Base-by-base conservation (phyloP, 2,888 invertebrate genomes). In the Dinocampus coccinellae region DNA sequence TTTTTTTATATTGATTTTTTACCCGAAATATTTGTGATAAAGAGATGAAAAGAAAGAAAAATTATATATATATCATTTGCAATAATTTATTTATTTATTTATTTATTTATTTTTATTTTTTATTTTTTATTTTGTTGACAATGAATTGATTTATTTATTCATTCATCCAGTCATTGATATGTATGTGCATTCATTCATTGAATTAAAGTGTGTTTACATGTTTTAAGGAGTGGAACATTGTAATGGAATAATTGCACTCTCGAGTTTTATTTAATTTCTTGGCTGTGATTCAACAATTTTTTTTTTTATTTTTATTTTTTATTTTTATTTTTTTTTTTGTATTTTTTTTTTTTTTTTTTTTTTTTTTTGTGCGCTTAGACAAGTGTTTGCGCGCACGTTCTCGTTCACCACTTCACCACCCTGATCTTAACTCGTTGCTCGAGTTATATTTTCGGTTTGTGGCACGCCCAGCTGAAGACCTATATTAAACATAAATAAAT, bases 381-480 rank as follows among this genome's bases (percentile, higher is more conserved):
- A 6, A 24, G 3, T 6, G 0, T 6, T 3, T 29, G 63, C 26
- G 52, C 42, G 42, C n/a, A 62, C 16, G 47, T 20, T 13, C 34
- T 60, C 20, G 33, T 60, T 47, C 62, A 55, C 47, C 55, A 47
- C 47, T 47, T 16, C 47, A 47, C 16, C 39, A 39, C 39, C 47
- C 16, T 16, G 20, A 47, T 47, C 47, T 20, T 20, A 7, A 47
- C 69, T 9, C 47, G 16, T 47, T 47, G 47, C 39, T 72, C 70
- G 70, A 79, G 76, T 60, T 80, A 79, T 85, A 85, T 85, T 85
- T 85, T 85, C 72, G 85, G 47, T 84, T 85, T 84, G 80, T 85
- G 84, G 85, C 85, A 84, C 85, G 76, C n/a, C 47, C 79, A 80
- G 82, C 85, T 84, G 81, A 81, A 65, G 84, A 81, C 84, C 84